Percentiles rank a stretch among this genome's conserved stretches.
phyloP scores from a whole-genome alignment of 2,113 vertebrate species.

The Sylvicapra grimmia region DNA sequence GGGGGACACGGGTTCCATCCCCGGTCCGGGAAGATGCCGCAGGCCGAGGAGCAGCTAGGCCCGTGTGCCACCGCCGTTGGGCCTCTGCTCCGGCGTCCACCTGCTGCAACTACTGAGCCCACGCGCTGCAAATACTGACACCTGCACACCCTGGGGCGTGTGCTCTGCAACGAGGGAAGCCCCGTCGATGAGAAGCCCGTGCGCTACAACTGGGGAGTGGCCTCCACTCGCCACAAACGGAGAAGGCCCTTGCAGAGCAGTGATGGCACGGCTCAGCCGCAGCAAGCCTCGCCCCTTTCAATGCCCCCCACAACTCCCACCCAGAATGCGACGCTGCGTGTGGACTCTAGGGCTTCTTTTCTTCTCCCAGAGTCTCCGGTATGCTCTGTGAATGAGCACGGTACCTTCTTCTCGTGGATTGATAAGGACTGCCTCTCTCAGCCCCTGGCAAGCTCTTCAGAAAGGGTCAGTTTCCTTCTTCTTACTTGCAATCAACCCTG shows the following conservation, averaged over 20 bases:
- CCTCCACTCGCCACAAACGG: not conserved
- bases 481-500: not conserved
- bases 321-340: not conserved
- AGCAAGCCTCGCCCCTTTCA: too few relatives aligned
- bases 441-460: not conserved
- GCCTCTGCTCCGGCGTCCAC: not conserved
- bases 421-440: not conserved
- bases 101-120: not conserved
- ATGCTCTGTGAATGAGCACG: not conserved
- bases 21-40: not conserved
- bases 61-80: not conserved
- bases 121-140: fast-evolving
- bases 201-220: fast-evolving
- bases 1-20: not conserved
- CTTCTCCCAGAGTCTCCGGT: not conserved
- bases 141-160: not conserved
- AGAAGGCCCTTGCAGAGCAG: not conserved
- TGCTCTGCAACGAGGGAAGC: not conserved
- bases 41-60: not conserved
- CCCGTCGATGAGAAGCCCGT: fast-evolving
- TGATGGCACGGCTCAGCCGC: fast-evolving
- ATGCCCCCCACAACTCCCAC: not conserved
- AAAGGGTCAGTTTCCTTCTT: not conserved
- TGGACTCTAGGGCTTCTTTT: not conserved
- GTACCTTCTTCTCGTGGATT: not conserved